Evolutionary conservation across 2,888 invertebrate species (phyloP), one percentile per base, ranked within the genome.

Genomic region (Horisme vitalbata): DNA sequence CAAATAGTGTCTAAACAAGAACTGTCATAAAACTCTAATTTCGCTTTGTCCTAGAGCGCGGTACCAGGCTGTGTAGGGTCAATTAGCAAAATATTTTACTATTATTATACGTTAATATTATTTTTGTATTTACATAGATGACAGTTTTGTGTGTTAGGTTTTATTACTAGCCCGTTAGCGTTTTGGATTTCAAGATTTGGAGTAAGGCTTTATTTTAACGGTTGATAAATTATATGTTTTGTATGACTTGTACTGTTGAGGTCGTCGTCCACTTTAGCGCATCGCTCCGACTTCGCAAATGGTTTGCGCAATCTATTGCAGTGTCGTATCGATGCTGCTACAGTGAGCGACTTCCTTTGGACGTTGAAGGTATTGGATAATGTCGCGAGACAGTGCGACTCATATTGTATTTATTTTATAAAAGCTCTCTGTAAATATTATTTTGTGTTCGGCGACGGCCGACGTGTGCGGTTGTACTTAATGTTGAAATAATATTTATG

Each of bases 401-500:
- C 69, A 70, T 73, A 69, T 68, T 67, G 56, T 55, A 43, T 45
- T 61, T 57, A 52, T 61, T 5, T 18, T 18, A 18, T 6, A 5
- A 64, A 65, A 57, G 49, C 23, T 84, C 83, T 83, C 78, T 83
- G 79, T 87, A 84, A 88, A 87, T 88, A 86, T 88, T 87, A 86
- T 88, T 88, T 88, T 61, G 59, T 69, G 65, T 70, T 67, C 61
- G 69, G 57, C 59, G 53, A 59, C 59, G 65, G 68, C 71, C 74
- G 65, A 56, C 62, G 61, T 56, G 43, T 65, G 76, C 75, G 75
- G 77, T 68, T 75, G 44, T 38, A 64, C 65, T 68, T 63, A 74
- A 69, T 78, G 67, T 84, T 88, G 77, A 83, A 87, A 88, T 88
- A 85, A 88, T 88, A 88, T 88, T 88, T 88, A 71, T 52, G 84